Percentiles rank a stretch among this genome's conserved stretches.
Conservation (phyloP, 2,113 vertebrate genomes). For the Nansenia antarctica region DNA sequence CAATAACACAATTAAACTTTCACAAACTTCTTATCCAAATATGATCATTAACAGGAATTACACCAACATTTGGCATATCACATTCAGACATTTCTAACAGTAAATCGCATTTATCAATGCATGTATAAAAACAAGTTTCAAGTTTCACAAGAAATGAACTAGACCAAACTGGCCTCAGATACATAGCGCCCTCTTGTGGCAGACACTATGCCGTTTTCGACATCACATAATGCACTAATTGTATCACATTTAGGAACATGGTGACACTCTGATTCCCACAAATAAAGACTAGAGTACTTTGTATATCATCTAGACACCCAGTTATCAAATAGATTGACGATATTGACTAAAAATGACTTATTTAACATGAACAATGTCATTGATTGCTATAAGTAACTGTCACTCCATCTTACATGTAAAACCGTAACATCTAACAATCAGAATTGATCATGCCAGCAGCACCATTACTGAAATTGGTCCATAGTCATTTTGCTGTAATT, state of each 20-base stretch:
- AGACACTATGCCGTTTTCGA: not conserved
- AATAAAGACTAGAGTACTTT: not conserved
- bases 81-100: not conserved
- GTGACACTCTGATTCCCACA: not conserved
- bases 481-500: not conserved
- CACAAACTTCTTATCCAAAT: too few relatives aligned
- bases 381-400: too few relatives aligned
- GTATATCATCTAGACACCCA: not conserved
- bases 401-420: too few relatives aligned
- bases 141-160: not conserved
- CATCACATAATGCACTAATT: not conserved
- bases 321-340: not conserved
- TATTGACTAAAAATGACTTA: not conserved
- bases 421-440: not conserved
- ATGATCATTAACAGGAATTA: not conserved
- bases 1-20: too few relatives aligned
- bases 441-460: not conserved
- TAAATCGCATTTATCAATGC: not conserved
- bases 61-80: not conserved
- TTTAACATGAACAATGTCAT: not conserved
- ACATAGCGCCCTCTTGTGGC: not conserved
- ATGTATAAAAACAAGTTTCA: not conserved
- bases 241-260: not conserved
- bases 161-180: not conserved
- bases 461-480: not conserved